Conservation (phyloP, 2,113 vertebrate species). For the Corvus moneduloides region DNA sequence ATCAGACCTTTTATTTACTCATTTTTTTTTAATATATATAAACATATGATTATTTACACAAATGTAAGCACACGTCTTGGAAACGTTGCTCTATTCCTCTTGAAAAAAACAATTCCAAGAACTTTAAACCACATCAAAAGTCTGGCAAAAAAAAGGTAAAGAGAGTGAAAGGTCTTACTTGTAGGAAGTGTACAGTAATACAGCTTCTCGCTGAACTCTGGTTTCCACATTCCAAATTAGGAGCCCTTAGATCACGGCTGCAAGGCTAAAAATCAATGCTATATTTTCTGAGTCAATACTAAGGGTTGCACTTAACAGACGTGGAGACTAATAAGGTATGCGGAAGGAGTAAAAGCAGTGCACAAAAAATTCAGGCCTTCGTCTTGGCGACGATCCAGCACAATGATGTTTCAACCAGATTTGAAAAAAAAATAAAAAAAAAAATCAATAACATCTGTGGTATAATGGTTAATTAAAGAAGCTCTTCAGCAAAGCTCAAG, state of each 20-base stretch:
- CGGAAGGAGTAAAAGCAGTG: constrained; percentile 87
- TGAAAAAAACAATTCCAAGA: neutral
- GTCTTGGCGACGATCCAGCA: constrained; percentile 91
- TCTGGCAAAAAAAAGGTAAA: constrained; percentile 19
- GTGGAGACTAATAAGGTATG: constrained; percentile 99
- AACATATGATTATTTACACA: neutral
- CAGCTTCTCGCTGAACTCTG: constrained; percentile 70
- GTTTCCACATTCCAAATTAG: constrained; percentile 87
- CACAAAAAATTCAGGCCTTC: constrained; percentile 85
- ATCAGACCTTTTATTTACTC: neutral
- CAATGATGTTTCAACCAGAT: constrained; percentile 94
- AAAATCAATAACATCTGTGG: constrained; percentile 99
- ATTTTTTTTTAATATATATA: neutral
- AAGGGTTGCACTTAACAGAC: constrained; percentile 91
- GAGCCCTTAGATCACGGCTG: constrained; percentile 82
- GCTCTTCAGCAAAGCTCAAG: constrained; percentile 95
- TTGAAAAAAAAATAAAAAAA: constrained; percentile 74
- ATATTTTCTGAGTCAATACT: constrained; percentile 97
- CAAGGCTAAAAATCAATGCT: constrained; percentile 96
- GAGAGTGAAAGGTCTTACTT: constrained; percentile 68
- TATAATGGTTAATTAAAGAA: constrained; percentile 99
- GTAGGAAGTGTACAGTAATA: constrained; percentile 70
- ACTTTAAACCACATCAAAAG: constrained; percentile 4
- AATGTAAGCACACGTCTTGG: neutral
- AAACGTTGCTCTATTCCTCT: neutral